Percentiles rank a stretch among this genome's conserved stretches.
Evolutionary conservation across 2,888 invertebrate species (phyloP).

Genomic region (Penaeus monodon): DNA sequence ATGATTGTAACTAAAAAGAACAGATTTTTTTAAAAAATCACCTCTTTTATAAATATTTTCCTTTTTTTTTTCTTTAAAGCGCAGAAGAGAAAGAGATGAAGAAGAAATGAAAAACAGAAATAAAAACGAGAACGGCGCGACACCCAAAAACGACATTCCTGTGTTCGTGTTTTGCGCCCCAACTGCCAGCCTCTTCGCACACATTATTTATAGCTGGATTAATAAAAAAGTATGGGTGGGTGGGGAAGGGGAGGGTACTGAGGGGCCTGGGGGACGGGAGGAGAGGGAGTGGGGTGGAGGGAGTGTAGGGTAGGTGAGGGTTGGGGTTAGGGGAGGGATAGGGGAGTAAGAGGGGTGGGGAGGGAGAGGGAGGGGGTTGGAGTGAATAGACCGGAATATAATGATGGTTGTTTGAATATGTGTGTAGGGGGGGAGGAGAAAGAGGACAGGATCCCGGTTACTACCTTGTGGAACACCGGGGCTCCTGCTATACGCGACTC

Average conservation of each 20-base stretch:
- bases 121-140: too few relatives aligned
- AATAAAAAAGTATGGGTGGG: constrained; percentile 50
- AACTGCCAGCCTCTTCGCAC: constrained; percentile 44
- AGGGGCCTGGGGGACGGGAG: constrained; percentile 36
- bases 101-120: too few relatives aligned
- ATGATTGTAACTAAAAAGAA: too few relatives aligned
- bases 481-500: constrained; percentile 15
- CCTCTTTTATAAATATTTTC: too few relatives aligned
- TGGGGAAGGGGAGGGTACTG: constrained; percentile 38
- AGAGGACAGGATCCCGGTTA: constrained; percentile 17
- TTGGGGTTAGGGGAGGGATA: background rate
- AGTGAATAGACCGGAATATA: constrained; percentile 54
- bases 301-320: constrained; percentile 4
- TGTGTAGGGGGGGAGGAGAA: constrained; percentile 22
- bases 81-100: too few relatives aligned
- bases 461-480: constrained; percentile 38
- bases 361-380: constrained; percentile 27
- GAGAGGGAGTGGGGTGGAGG: background rate
- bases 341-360: constrained; percentile 30
- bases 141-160: too few relatives aligned
- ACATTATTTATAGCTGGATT: constrained; percentile 60
- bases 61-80: too few relatives aligned
- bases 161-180: background rate
- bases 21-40: too few relatives aligned
- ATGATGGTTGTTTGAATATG: constrained; percentile 61